Conservation (phyloP, 2,113 vertebrate genomes). For the Alligator sinensis region DNA sequence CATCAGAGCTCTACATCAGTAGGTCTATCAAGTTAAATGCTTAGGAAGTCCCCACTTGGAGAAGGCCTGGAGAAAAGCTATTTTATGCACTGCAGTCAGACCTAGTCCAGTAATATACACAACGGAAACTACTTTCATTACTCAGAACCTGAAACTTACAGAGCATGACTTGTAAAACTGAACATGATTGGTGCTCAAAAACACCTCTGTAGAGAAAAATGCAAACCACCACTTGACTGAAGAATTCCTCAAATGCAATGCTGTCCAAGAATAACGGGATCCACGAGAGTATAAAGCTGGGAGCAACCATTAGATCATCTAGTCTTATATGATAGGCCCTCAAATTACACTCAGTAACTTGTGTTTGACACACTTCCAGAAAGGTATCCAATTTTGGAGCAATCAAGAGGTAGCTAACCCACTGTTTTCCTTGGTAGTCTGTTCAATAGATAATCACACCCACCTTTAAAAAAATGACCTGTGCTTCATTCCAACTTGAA, state of each 20-base stretch:
- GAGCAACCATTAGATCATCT: no score
- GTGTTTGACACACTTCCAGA: no score
- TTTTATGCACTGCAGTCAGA: neutral
- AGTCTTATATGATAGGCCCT: no score
- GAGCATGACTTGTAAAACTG: neutral
- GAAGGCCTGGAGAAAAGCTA: neutral
- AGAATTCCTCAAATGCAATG: neutral
- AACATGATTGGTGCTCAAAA: neutral
- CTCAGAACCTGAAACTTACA: neutral
- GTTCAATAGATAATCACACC: no score
- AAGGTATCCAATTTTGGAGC: no score
- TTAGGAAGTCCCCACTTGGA: neutral
- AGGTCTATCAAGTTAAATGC: neutral
- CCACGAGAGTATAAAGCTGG: no score
- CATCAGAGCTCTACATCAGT: neutral
- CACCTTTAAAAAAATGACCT: no score
- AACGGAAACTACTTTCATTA: neutral
- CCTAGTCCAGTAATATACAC: neutral
- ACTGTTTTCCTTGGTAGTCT: no score
- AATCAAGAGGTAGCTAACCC: no score
- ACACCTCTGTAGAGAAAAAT: neutral
- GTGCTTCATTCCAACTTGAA: no score
- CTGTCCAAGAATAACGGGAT: no score
- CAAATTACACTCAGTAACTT: no score
- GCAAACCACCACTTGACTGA: neutral